These are phyloP conservation scores for Talpa occidentalis DNA, from an alignment of 2,113 vertebrate genomes.

Conservation along the genomic window DNA sequence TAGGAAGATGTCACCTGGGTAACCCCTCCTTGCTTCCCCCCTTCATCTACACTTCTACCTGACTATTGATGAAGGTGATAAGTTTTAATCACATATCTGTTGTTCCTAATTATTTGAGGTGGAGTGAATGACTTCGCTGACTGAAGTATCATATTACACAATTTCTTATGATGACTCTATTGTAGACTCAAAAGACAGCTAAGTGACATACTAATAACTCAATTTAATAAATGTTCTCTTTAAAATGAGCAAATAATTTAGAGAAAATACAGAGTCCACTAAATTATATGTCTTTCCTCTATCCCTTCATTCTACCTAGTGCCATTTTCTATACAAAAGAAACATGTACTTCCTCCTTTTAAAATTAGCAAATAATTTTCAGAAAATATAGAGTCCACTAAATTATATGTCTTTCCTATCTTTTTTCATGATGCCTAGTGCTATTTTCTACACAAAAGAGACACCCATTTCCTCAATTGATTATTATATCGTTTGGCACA, in stretches of 20 bases:
- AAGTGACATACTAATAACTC: background rate
- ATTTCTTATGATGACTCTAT: background rate
- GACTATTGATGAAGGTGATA: background rate
- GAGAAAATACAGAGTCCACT: background rate
- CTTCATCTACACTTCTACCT: too few species aligned
- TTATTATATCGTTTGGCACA: background rate
- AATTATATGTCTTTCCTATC: background rate
- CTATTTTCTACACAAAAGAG: background rate
- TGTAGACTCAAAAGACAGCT: background rate
- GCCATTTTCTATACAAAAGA: background rate
- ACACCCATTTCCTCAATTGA: background rate
- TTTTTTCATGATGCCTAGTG: background rate
- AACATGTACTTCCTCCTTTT: background rate
- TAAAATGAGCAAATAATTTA: background rate
- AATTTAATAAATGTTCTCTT: background rate
- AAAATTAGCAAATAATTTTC: background rate
- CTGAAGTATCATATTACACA: background rate
- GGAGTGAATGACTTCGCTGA: background rate
- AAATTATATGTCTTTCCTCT: background rate
- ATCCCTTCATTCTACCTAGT: background rate
- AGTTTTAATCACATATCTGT: background rate
- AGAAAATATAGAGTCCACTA: background rate
- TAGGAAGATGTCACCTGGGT: background rate
- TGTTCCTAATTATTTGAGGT: background rate
- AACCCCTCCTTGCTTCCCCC: too few species aligned